phyloP scores from a whole-genome alignment of 2,888 invertebrate species.

The Oxystoma pomonae region DNA sequence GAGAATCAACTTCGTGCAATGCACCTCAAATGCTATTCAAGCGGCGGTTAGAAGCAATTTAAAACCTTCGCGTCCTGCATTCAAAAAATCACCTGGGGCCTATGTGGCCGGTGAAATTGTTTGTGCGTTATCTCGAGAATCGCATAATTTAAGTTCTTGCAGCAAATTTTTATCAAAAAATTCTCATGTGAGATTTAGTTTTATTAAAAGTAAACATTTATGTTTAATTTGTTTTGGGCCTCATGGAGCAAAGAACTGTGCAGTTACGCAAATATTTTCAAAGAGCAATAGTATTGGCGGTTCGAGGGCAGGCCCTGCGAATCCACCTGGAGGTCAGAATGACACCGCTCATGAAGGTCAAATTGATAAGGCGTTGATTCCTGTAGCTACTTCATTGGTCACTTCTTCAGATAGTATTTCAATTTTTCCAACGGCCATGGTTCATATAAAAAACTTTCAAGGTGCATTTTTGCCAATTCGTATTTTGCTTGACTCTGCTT shows the following conservation, averaged over 20 bases:
- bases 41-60: neutral
- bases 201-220: neutral
- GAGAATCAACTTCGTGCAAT: neutral
- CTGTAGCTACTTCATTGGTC: neutral
- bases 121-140: neutral
- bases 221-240: conserved; percentile 1
- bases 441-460: neutral
- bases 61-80: neutral
- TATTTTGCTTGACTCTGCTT: conserved; percentile 1
- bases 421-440: neutral
- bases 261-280: neutral
- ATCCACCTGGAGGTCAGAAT: neutral
- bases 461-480: neutral
- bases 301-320: neutral
- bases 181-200: neutral
- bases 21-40: conserved; percentile 1
- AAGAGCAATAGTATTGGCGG: conserved; percentile 1
- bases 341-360: neutral
- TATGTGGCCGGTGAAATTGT: conserved; percentile 1
- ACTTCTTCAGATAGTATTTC: neutral
- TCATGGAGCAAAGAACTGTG: neutral
- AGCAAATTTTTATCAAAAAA: neutral
- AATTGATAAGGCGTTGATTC: neutral
- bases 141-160: neutral
- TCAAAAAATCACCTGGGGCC: neutral